A percentile compares a stretch with the other conserved stretches of the same genome.
Conservation (phyloP, 2,797 vertebrate species). For the Coracias cyanogaster region DNA sequence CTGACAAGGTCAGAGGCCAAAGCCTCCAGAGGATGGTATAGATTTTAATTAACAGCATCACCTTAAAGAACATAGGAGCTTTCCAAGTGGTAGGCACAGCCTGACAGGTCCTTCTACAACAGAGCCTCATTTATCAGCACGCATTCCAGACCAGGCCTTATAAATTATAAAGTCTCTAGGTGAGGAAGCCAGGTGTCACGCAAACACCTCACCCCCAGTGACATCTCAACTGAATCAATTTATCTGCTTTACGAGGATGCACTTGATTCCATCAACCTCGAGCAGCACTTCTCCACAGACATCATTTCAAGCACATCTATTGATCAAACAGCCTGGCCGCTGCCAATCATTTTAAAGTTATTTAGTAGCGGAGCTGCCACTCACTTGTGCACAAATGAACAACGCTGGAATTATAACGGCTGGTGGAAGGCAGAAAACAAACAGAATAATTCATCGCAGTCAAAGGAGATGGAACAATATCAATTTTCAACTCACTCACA, state of each 20-base stretch:
- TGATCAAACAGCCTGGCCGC: constrained; percentile 72
- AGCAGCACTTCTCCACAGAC: constrained; percentile 67
- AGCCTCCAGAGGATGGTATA: not conserved
- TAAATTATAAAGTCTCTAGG: constrained; percentile 13
- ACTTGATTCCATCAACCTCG: constrained; percentile 59
- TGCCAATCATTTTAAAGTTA: constrained; percentile 74
- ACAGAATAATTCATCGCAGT: constrained; percentile 37
- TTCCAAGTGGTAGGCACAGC: not conserved
- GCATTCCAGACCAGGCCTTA: not conserved
- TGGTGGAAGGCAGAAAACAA: constrained; percentile 24
- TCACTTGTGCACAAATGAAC: constrained; percentile 62
- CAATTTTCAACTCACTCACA: constrained; percentile 13
- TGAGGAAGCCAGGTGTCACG: not conserved
- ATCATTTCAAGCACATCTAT: constrained; percentile 75
- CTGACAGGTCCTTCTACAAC: not conserved
- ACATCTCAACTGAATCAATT: constrained; percentile 59
- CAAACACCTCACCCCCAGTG: not conserved
- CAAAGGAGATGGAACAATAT: constrained; percentile 31
- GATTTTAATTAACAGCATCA: constrained; percentile 8
- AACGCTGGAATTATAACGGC: constrained; percentile 14
- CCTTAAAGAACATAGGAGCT: not conserved
- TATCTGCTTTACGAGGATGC: constrained; percentile 49
- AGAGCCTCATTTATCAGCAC: not conserved
- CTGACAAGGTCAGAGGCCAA: not conserved
- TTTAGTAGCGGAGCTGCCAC: constrained; percentile 61